These are phyloP conservation scores for Apantesis nais DNA, from an alignment of 2,888 invertebrate genomes.

Conservation along the genomic window DNA sequence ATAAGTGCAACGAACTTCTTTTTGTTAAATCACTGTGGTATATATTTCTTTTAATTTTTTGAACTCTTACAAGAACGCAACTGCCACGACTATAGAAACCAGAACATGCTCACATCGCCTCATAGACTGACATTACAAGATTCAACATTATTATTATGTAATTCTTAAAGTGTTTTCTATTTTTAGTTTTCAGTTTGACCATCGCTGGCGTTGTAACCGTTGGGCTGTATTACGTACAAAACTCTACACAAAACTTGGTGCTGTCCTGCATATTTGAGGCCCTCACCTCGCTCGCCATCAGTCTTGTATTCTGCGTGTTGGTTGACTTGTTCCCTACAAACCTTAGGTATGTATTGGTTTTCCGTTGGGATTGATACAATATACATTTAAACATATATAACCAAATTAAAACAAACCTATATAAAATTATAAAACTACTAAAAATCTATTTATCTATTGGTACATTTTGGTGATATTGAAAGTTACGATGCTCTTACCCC, in stretches of 20 bases:
- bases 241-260: constrained; percentile 89
- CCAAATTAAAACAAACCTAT: too few species aligned
- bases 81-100: too few species aligned
- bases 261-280: constrained; percentile 93
- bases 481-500: too few species aligned
- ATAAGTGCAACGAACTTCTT: neutral
- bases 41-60: too few species aligned
- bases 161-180: neutral
- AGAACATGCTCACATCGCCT: neutral
- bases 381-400: too few species aligned
- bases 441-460: too few species aligned
- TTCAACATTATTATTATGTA: neutral
- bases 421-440: too few species aligned
- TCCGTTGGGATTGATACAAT: neutral
- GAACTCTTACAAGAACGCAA: too few species aligned
- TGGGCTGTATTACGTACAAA: constrained; percentile 90
- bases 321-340: constrained; percentile 94
- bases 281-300: constrained; percentile 91
- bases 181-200: constrained; percentile 89
- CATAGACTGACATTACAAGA: neutral
- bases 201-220: constrained; percentile 90
- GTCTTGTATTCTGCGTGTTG: constrained; percentile 92
- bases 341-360: constrained; percentile 86
- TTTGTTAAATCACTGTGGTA: neutral
- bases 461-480: too few species aligned